Evolutionary conservation across 2,797 vertebrate genomes (phyloP), one percentile per base, ranked within the genome.

Genomic region (Rhincodon typus): DNA sequence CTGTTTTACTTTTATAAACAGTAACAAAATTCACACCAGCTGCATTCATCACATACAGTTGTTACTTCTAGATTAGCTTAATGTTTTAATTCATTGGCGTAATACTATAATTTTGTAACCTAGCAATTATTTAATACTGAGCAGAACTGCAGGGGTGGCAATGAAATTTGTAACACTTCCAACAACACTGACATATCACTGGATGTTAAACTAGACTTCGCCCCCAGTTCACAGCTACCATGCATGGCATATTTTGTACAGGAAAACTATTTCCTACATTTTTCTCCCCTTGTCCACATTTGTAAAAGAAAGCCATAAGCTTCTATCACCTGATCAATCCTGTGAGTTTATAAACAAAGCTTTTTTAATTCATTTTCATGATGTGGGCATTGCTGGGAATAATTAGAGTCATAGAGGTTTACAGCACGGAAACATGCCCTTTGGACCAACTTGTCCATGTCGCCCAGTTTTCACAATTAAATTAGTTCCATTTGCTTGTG

Each of bases 71-170:
- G n/a, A 69, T 67, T 93, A n/a, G 90, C 90, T 93, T 93, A 93
- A 93, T 69, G 90, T 93, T 93, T 93, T 93, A 93, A 93, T 93
- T 93, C 62, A 42, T 25, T 69, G 90, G 90, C 90, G 38, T 93
- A 66, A 93, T 69, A 42, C 90, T 69, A 93, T 93, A 93, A 93
- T 93, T 93, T 93, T 93, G 90, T 69, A 93, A 93, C 90, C 90
- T 69, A 67, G 90, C 66, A 93, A 93, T 93, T 93, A 93, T 93
- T 93, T 93, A 93, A 93, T 93, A 93, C 66, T 69, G 90, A 93
- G 90, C 62, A 93, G 66, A 93, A 93, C 90, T 93, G 90, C 90
- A 67, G 90, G 90, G 90, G 62, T 93, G 90, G 90, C 17, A 93
- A 93, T 67, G n/a, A 67, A 93, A 93, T 93, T 42, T 93, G 90